Percentiles rank a stretch among this genome's conserved stretches.
Conservation (phyloP, 1,140 invertebrate genomes). For the Choristoneura fumiferana region DNA sequence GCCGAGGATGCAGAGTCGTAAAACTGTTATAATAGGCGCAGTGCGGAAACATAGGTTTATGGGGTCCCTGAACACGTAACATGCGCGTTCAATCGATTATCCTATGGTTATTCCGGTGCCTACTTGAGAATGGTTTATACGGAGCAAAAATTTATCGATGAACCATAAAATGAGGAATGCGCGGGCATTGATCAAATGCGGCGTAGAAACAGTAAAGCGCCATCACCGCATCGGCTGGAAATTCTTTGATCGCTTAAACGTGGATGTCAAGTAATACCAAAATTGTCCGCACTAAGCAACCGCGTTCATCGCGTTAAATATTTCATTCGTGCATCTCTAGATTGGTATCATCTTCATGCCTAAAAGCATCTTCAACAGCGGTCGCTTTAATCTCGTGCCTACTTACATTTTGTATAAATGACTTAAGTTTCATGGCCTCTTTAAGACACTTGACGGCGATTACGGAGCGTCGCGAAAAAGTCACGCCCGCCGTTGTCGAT, state of each 20-base stretch:
- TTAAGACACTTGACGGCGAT: slow-evolving; percentile 9
- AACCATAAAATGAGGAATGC: slow-evolving; percentile 47
- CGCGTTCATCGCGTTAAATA: no score
- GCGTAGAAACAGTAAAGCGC: slow-evolving; percentile 16
- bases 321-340: neutral
- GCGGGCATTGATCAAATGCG: slow-evolving; percentile 45
- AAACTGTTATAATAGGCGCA: slow-evolving; percentile 64
- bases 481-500: slow-evolving; percentile 17
- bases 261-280: no score
- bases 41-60: slow-evolving; percentile 62
- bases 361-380: slow-evolving; percentile 1
- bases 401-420: slow-evolving; percentile 17
- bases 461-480: slow-evolving; percentile 17
- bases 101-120: slow-evolving; percentile 49
- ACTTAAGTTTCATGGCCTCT: slow-evolving; percentile 14
- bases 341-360: slow-evolving; percentile 1
- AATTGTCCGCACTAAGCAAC: no score
- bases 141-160: slow-evolving; percentile 57
- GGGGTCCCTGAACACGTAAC: slow-evolving; percentile 57
- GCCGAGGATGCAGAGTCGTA: slow-evolving; percentile 54
- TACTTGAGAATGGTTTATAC: slow-evolving; percentile 50
- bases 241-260: no score
- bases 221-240: neutral
- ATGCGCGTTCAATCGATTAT: slow-evolving; percentile 59
- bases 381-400: slow-evolving; percentile 11